Conservation (phyloP, 2,797 vertebrate species). For the Botia almorhae region DNA sequence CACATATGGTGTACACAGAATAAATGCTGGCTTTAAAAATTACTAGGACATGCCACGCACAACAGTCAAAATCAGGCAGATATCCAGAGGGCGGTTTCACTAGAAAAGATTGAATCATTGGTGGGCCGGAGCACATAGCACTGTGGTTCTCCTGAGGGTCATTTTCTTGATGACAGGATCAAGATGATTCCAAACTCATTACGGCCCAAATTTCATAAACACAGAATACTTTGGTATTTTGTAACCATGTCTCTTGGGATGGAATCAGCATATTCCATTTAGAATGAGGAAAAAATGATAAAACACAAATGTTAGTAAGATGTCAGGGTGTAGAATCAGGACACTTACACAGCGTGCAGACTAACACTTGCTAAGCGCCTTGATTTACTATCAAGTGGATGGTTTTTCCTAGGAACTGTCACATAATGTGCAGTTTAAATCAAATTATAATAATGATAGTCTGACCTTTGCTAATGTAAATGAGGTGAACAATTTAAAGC, state of each 20-base stretch:
- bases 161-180: slow-evolving; percentile 34
- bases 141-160: slow-evolving; percentile 23
- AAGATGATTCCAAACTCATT: slow-evolving; percentile 11
- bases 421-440: neutral
- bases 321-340: slow-evolving; percentile 11
- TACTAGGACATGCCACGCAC: slow-evolving; percentile 48
- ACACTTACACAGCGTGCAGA: neutral
- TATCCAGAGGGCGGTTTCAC: slow-evolving; percentile 11
- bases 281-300: neutral
- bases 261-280: neutral
- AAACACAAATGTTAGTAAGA: neutral
- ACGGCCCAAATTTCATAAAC: slow-evolving; percentile 5
- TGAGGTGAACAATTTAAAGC: neutral
- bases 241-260: neutral
- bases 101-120: slow-evolving; percentile 9
- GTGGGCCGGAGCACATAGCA: neutral
- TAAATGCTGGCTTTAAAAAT: slow-evolving; percentile 47
- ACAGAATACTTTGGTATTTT: slow-evolving; percentile 10
- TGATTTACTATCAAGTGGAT: neutral
- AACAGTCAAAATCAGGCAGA: slow-evolving; percentile 37
- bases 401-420: neutral
- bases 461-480: neutral
- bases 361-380: neutral
- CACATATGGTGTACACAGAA: slow-evolving; percentile 57
- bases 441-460: neutral